Percentiles rank a stretch among this genome's conserved stretches.
phyloP scores from a whole-genome alignment of 1,140 invertebrate genomes.

The Amyelois transitella region DNA sequence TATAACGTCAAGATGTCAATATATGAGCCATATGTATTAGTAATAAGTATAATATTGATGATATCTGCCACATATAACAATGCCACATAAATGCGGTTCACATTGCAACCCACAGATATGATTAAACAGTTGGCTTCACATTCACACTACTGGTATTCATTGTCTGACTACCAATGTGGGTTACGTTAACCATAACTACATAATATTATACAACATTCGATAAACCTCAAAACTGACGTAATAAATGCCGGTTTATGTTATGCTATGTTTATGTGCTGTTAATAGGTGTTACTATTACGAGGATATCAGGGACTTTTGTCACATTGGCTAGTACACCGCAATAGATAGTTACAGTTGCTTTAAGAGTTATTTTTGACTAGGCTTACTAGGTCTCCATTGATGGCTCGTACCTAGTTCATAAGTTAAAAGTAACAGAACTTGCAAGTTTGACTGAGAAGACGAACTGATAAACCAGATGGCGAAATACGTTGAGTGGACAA shows the following conservation, averaged over 20 bases:
- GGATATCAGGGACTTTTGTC: background rate
- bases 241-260: background rate
- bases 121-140: slow-evolving; percentile 15
- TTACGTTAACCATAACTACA: background rate
- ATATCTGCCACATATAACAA: no score
- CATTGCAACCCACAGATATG: slow-evolving; percentile 6
- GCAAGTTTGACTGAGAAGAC: no score
- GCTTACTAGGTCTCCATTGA: no score
- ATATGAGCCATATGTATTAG: no score
- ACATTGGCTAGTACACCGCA: background rate
- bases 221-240: background rate
- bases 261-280: background rate
- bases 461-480: no score
- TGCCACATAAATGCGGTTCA: slow-evolving; percentile 13
- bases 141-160: background rate
- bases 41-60: no score
- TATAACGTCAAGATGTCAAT: no score
- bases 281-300: background rate
- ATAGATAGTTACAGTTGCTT: background rate
- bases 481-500: background rate
- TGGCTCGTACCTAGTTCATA: no score
- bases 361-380: no score
- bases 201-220: background rate
- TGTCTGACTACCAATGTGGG: background rate
- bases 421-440: no score